These are phyloP conservation scores for Trematocara zebra DNA, from an alignment of 2,113 vertebrate species.

Conservation along the genomic window DNA sequence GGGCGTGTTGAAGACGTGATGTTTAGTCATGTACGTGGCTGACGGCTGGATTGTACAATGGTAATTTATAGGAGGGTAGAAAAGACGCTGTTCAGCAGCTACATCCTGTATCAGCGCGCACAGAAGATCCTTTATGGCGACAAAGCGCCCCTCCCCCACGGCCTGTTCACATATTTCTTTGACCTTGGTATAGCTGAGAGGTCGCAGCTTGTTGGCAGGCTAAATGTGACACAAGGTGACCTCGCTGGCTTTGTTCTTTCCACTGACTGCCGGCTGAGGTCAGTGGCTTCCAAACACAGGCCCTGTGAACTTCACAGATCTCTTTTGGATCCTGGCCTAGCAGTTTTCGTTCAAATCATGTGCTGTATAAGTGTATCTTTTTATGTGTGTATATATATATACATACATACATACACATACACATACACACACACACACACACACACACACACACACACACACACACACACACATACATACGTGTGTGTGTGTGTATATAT, in stretches of 20 bases:
- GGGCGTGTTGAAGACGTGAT: not conserved
- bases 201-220: not conserved
- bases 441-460: no score
- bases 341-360: not conserved
- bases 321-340: not conserved
- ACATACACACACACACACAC: no score
- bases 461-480: no score
- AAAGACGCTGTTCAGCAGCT: not conserved
- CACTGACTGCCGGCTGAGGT: not conserved
- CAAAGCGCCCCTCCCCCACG: not conserved
- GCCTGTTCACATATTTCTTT: not conserved
- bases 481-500: no score
- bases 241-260: not conserved
- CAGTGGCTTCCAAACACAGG: not conserved
- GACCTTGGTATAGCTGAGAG: not conserved
- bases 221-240: not conserved
- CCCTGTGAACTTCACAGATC: not conserved
- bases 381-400: no score
- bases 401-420: no score
- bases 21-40: not conserved
- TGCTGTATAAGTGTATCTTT: no score
- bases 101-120: not conserved
- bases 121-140: not conserved
- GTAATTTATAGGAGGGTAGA: not conserved
- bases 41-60: not conserved